phyloP scores from a whole-genome alignment of 2,113 vertebrate species.

The Sylvicapra grimmia region DNA sequence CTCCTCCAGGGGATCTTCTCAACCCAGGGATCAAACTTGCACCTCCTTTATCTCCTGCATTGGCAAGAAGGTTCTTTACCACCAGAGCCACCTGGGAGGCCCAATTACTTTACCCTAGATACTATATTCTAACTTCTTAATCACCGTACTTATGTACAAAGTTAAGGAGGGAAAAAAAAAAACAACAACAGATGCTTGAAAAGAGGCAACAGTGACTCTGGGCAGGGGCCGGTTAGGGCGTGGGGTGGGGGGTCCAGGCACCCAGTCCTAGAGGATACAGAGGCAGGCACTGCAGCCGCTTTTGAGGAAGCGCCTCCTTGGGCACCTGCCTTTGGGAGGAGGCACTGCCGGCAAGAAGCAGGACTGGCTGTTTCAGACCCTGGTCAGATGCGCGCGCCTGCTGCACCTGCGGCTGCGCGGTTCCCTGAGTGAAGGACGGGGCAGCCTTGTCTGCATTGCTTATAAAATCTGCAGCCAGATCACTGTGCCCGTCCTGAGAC shows the following conservation, averaged over 20 bases:
- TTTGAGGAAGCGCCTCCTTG: not conserved
- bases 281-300: not conserved
- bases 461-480: not conserved
- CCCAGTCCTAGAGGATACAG: not conserved
- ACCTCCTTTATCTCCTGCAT: not conserved
- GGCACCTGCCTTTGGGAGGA: fast-evolving
- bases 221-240: not conserved
- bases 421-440: not conserved
- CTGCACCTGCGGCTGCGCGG: slow-evolving; percentile 68
- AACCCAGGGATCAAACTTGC: not conserved
- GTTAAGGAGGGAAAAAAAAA: not conserved
- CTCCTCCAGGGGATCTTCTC: not conserved
- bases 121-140: not conserved
- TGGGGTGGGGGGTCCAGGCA: not conserved
- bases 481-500: not conserved
- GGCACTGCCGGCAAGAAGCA: slow-evolving; percentile 27
- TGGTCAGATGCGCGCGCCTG: not conserved
- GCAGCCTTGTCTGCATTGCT: not conserved
- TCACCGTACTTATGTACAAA: not conserved
- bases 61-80: not conserved
- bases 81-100: not conserved
- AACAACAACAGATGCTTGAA: not conserved
- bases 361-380: slow-evolving; percentile 19
- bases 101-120: not conserved
- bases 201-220: not conserved